Evolutionary conservation across 2,888 invertebrate species (phyloP).

Genomic region (Melitaea athalia): DNA sequence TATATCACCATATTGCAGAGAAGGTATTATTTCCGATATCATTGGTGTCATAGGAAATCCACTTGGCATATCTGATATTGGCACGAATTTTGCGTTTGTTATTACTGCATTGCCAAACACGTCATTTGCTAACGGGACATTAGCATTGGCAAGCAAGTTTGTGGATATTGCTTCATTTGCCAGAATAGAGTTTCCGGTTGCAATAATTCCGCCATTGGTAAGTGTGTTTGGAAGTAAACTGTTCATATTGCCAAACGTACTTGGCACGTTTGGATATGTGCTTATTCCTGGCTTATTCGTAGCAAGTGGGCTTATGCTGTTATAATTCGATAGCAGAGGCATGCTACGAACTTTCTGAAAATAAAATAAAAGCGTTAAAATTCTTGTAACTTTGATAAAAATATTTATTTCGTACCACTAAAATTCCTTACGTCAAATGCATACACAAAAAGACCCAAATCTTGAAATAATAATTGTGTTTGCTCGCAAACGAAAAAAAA

Average conservation of each 20-base stretch:
- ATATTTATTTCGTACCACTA: neutral
- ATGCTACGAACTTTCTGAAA: slow-evolving; percentile 37
- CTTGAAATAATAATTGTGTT: too few relatives aligned
- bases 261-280: slow-evolving; percentile 17
- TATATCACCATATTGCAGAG: slow-evolving; percentile 64
- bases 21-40: slow-evolving; percentile 62
- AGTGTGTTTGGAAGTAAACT: slow-evolving; percentile 17
- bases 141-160: slow-evolving; percentile 23
- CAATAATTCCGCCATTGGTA: neutral
- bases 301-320: slow-evolving; percentile 21
- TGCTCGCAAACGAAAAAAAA: too few relatives aligned
- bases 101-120: slow-evolving; percentile 24
- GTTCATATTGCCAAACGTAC: slow-evolving; percentile 19
- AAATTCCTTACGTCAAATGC: too few relatives aligned
- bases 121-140: slow-evolving; percentile 25
- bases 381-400: neutral
- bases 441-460: too few relatives aligned
- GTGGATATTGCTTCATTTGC: slow-evolving; percentile 20
- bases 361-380: slow-evolving; percentile 3
- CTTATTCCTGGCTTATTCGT: slow-evolving; percentile 23
- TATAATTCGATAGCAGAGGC: slow-evolving; percentile 20
- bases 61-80: slow-evolving; percentile 34
- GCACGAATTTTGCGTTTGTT: slow-evolving; percentile 29
- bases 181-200: slow-evolving; percentile 23
- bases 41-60: slow-evolving; percentile 54